Conservation (phyloP, 2,113 vertebrate species). For the Bagarius yarrelli region DNA sequence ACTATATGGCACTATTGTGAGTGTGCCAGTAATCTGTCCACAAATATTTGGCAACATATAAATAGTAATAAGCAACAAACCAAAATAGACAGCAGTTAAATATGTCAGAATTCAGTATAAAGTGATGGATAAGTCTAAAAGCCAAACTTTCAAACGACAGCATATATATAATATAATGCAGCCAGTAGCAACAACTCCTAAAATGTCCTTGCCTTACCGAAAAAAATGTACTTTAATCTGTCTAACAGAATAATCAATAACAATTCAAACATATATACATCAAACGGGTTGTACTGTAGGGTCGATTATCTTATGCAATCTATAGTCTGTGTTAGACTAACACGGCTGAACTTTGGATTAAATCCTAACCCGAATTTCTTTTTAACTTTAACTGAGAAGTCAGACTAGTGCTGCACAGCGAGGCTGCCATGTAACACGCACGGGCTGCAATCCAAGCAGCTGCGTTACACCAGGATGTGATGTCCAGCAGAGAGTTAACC, state of each 20-base stretch:
- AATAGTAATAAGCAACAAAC: too few relatives aligned
- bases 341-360: conserved; percentile 19
- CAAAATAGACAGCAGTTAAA: too few relatives aligned
- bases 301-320: not conserved
- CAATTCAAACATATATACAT: conserved; percentile 1
- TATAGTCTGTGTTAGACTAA: not conserved
- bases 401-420: not conserved
- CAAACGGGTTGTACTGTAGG: not conserved
- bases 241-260: conserved; percentile 19
- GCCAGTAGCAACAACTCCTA: not conserved
- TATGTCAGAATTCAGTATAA: too few relatives aligned
- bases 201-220: not conserved
- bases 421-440: not conserved
- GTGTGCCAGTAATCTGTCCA: too few relatives aligned
- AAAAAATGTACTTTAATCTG: not conserved
- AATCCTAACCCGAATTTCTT: not conserved
- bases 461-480: not conserved
- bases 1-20: too few relatives aligned
- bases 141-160: not conserved
- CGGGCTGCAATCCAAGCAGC: not conserved
- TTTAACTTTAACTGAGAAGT: not conserved
- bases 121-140: too few relatives aligned
- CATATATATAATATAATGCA: not conserved
- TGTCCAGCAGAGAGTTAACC: not conserved
- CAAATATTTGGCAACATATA: too few relatives aligned